These are phyloP conservation scores for Ceratosolen solmsi DNA, from an alignment of 1,140 invertebrate genomes.

Conservation along the genomic window DNA sequence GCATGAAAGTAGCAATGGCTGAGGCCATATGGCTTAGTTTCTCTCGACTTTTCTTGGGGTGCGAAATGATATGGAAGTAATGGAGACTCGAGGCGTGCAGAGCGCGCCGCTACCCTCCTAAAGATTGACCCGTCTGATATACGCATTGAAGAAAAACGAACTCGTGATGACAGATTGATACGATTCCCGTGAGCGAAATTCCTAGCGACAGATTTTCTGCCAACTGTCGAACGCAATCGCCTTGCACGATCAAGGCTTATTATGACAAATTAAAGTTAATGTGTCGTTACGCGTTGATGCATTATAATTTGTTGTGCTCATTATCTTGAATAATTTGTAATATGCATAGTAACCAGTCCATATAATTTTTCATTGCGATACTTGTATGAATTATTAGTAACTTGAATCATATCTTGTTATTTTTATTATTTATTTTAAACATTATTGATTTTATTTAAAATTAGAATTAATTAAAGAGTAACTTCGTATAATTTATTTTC, in stretches of 20 bases:
- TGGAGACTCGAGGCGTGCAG: constrained; percentile 55
- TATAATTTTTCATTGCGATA: neutral
- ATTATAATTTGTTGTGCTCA: neutral
- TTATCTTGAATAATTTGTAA: neutral
- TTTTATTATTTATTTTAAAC: too few relatives aligned
- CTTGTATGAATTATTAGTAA: neutral
- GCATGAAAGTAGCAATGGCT: constrained; percentile 67
- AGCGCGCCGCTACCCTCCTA: neutral
- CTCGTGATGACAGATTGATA: constrained; percentile 73
- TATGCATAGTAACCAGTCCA: neutral
- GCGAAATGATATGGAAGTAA: constrained; percentile 75
- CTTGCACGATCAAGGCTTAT: constrained; percentile 53
- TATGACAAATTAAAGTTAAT: constrained; percentile 60
- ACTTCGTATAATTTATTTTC: too few relatives aligned
- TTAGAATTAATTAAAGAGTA: too few relatives aligned
- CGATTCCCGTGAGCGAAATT: constrained; percentile 68
- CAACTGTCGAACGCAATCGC: constrained; percentile 63
- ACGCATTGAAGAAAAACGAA: constrained; percentile 45
- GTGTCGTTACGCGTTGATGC: neutral
- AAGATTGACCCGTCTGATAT: constrained; percentile 72
- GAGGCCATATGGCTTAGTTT: constrained; percentile 68
- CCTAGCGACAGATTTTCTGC: constrained; percentile 70
- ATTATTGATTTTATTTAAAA: too few relatives aligned
- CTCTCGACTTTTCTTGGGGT: constrained; percentile 64
- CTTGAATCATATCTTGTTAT: too few relatives aligned